Evolutionary conservation across 2,797 vertebrate species (phyloP).

Genomic region (Halcyon badia): DNA sequence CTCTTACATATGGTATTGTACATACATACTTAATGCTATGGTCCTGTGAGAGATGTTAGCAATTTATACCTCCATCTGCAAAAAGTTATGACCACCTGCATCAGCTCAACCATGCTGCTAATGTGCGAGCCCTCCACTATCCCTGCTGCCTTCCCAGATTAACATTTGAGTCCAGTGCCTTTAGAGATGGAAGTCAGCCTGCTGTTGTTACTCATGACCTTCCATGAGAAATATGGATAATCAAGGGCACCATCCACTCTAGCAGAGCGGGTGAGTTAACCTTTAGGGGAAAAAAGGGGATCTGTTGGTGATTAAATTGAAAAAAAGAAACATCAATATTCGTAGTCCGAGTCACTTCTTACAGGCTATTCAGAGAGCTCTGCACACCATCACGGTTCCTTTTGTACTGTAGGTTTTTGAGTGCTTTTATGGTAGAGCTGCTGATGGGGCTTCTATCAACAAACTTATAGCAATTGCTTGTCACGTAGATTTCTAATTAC

Average conservation of each 20-base stretch:
- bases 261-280: not conserved
- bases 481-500: slow-evolving; percentile 25
- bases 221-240: not conserved
- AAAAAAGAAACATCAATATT: not conserved
- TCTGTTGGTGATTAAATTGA: not conserved
- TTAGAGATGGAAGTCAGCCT: not conserved
- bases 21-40: not conserved
- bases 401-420: not conserved
- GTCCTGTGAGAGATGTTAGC: slow-evolving; percentile 46
- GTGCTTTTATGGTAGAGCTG: not conserved
- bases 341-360: not conserved
- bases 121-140: not conserved
- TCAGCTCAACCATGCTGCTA: not conserved
- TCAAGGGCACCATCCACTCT: not conserved
- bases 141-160: not conserved
- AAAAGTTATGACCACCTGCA: slow-evolving; percentile 56
- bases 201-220: not conserved
- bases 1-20: slow-evolving; percentile 15
- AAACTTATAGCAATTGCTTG: not conserved
- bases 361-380: not conserved
- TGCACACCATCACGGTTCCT: not conserved
- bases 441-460: not conserved
- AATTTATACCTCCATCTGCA: slow-evolving; percentile 47
- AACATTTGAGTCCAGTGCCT: not conserved
- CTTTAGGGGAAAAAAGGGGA: not conserved